Conservation (phyloP, 2,888 invertebrate species). For the Tortrix viridana region DNA sequence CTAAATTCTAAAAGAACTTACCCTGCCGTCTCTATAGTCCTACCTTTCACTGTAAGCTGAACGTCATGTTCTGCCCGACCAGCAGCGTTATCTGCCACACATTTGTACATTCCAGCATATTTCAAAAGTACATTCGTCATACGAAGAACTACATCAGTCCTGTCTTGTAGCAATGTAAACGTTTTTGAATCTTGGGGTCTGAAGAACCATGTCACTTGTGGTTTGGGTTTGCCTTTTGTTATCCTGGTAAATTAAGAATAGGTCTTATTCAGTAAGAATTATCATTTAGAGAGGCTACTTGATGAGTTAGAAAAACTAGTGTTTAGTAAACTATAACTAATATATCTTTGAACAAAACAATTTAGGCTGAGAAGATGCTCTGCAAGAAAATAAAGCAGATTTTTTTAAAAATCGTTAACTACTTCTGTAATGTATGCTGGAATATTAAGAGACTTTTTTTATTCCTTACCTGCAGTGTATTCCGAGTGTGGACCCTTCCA, state of each 20-base stretch:
- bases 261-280: too few relatives aligned
- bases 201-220: background rate
- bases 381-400: too few relatives aligned
- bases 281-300: too few relatives aligned
- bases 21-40: too few relatives aligned
- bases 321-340: too few relatives aligned
- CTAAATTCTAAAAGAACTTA: too few relatives aligned
- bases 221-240: background rate
- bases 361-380: too few relatives aligned
- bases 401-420: too few relatives aligned
- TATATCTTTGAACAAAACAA: too few relatives aligned
- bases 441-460: background rate
- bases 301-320: too few relatives aligned
- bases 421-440: too few relatives aligned
- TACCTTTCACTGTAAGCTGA: slow-evolving; percentile 9
- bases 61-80: background rate
- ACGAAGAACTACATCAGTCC: background rate
- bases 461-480: slow-evolving; percentile 19
- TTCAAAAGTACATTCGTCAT: background rate
- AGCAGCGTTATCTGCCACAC: slow-evolving; percentile 6
- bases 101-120: slow-evolving; percentile 15
- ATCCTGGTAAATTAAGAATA: background rate
- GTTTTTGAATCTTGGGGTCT: background rate
- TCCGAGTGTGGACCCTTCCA: background rate
- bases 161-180: background rate